These are phyloP conservation scores for Xenentodon cancila DNA, from an alignment of 2,797 vertebrate genomes.

Conservation along the genomic window DNA sequence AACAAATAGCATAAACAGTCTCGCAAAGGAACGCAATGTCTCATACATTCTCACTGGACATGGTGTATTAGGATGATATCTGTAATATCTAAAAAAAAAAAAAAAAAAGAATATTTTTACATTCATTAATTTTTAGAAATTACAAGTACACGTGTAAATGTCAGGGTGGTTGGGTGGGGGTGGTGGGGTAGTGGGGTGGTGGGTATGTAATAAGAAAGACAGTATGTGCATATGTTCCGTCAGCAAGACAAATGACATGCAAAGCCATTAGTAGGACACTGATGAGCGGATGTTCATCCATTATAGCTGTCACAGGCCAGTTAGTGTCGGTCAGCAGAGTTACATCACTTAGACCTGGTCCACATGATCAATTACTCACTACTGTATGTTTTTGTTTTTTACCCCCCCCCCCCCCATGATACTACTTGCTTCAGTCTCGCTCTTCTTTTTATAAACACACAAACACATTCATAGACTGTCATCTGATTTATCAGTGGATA, in stretches of 20 bases:
- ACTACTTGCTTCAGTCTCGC: slow-evolving; percentile 14
- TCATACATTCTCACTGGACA: no score
- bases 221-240: background rate
- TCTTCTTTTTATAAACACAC: slow-evolving; percentile 7
- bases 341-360: slow-evolving; percentile 43
- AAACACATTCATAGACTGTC: slow-evolving; percentile 7
- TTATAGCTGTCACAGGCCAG: slow-evolving; percentile 60
- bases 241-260: slow-evolving; percentile 19
- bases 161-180: no score
- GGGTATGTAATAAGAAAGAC: no score
- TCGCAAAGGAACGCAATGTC: no score
- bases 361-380: slow-evolving; percentile 60
- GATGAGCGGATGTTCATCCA: slow-evolving; percentile 62
- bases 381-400: slow-evolving; percentile 20
- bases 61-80: no score
- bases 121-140: no score
- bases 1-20: no score
- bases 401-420: background rate
- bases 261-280: slow-evolving; percentile 59
- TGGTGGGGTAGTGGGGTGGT: no score
- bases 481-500: slow-evolving; percentile 17
- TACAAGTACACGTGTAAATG: no score
- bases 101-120: no score
- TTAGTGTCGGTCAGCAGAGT: slow-evolving; percentile 56
- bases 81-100: no score